These are phyloP conservation scores for Pseudochaenichthys georgianus DNA, from an alignment of 2,797 vertebrate genomes.

Conservation along the genomic window DNA sequence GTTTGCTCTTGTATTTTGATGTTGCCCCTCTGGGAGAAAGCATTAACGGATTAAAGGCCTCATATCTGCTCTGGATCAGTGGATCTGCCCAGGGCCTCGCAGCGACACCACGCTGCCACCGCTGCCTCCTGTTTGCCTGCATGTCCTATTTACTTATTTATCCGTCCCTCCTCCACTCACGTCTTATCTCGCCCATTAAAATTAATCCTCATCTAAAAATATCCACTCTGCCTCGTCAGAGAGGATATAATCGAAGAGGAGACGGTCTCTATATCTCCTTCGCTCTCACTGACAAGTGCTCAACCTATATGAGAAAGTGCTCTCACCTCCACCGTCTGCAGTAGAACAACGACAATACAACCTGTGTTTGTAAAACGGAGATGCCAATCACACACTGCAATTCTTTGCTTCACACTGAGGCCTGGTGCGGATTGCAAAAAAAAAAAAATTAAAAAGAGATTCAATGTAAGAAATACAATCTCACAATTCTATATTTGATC, in stretches of 20 bases:
- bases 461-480: not conserved
- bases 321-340: constrained; percentile 29
- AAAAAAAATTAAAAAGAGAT: not conserved
- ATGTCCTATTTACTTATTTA: constrained; percentile 84
- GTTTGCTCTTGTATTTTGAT: constrained; percentile 46
- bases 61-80: constrained; percentile 73
- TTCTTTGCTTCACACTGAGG: constrained; percentile 29
- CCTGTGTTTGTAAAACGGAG: constrained; percentile 50
- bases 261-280: constrained; percentile 37
- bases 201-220: constrained; percentile 83
- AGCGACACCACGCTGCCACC: constrained; percentile 38
- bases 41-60: constrained; percentile 68
- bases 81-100: constrained; percentile 71
- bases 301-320: constrained; percentile 31
- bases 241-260: constrained; percentile 56
- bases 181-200: constrained; percentile 80
- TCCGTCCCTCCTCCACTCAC: constrained; percentile 67
- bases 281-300: constrained; percentile 17
- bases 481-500: not conserved
- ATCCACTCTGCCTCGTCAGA: constrained; percentile 63
- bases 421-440: constrained; percentile 20
- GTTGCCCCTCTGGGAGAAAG: constrained; percentile 55
- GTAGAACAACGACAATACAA: constrained; percentile 36
- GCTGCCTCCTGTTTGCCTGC: constrained; percentile 72
- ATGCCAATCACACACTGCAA: constrained; percentile 45